Evolutionary conservation across 1,140 invertebrate genomes (phyloP).

Genomic region (Lutraria rhynchaena): DNA sequence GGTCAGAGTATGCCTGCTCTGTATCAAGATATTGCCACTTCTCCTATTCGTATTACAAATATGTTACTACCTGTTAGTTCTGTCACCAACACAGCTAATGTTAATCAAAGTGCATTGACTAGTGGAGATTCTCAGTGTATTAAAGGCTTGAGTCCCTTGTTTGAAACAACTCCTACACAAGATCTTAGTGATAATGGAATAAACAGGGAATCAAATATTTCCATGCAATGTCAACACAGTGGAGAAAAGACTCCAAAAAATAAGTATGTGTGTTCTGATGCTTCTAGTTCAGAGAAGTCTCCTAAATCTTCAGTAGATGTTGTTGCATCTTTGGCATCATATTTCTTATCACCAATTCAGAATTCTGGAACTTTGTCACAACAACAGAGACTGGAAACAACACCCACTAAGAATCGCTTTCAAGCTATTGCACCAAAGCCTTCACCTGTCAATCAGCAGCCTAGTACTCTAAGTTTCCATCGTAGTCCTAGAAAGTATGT

Average conservation of each 20-base stretch:
- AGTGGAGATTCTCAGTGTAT: too few relatives aligned
- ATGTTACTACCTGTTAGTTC: not conserved
- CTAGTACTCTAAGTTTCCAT: not conserved
- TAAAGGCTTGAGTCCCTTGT: too few relatives aligned
- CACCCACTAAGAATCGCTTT: conserved; percentile 60
- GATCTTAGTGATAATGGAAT: not conserved
- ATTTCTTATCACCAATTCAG: conserved; percentile 58
- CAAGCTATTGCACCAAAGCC: conserved; percentile 60
- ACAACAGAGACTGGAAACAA: conserved; percentile 60
- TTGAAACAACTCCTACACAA: not conserved
- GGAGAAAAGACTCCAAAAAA: conserved; percentile 3
- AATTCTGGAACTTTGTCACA: conserved; percentile 22
- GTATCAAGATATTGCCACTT: not conserved
- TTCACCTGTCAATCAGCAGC: conserved; percentile 26
- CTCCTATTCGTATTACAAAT: not conserved
- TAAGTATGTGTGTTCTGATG: not conserved
- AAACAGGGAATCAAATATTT: too few relatives aligned
- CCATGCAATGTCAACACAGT: too few relatives aligned
- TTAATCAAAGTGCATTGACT: too few relatives aligned
- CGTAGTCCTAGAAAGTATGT: not conserved
- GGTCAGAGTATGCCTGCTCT: not conserved
- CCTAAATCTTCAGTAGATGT: conserved; percentile 61
- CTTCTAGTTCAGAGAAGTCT: not conserved
- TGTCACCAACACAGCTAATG: too few relatives aligned
- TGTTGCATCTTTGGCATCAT: conserved; percentile 62